Conservation (phyloP, 2,797 vertebrate species). For the Strix occidentalis region DNA sequence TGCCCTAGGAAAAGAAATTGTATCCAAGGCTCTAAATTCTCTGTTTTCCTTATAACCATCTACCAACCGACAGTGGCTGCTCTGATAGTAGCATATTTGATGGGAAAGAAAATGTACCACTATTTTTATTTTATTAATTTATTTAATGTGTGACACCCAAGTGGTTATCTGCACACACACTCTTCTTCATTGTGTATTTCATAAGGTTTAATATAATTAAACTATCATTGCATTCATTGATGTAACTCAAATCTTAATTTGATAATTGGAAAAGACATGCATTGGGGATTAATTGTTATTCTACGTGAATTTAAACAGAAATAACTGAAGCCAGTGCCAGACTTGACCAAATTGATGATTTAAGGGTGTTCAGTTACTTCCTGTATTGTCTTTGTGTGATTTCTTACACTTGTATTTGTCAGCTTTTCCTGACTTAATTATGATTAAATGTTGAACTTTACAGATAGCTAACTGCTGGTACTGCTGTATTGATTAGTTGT, state of each 20-base stretch:
- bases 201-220: constrained; percentile 68
- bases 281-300: constrained; percentile 62
- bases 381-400: constrained; percentile 35
- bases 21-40: constrained; percentile 49
- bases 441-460: constrained; percentile 62
- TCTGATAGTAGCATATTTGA: constrained; percentile 19
- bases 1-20: constrained; percentile 67
- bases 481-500: constrained; percentile 33
- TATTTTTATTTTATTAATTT: constrained; percentile 47
- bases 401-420: constrained; percentile 44
- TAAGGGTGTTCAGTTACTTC: constrained; percentile 22
- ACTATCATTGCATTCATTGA: constrained; percentile 4
- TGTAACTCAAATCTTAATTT: constrained; percentile 67
- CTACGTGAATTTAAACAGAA: constrained; percentile 59
- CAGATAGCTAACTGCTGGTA: constrained; percentile 12
- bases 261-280: constrained; percentile 60
- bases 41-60: constrained; percentile 24
- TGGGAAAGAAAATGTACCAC: constrained; percentile 2
- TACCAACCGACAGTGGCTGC: constrained; percentile 20
- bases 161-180: constrained; percentile 22
- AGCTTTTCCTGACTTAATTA: constrained; percentile 42
- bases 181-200: constrained; percentile 51
- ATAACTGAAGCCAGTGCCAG: not conserved
- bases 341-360: not conserved
- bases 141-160: constrained; percentile 11